Conservation (phyloP, 2,113 vertebrate species). For the Gobio gobio region DNA sequence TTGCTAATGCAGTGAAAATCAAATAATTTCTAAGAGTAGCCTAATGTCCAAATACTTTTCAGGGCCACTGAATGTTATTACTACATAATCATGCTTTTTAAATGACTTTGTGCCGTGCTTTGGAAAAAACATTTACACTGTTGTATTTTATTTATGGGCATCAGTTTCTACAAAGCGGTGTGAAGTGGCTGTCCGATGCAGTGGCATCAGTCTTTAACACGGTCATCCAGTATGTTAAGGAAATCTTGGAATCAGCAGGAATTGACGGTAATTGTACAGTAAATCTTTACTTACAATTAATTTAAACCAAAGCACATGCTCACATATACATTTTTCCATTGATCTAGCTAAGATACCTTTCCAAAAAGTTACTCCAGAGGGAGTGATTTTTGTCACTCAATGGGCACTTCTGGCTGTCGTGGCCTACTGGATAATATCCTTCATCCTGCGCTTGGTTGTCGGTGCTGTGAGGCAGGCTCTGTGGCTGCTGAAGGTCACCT, state of each 20-base stretch:
- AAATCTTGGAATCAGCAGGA: constrained; percentile 65
- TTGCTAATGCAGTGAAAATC: background rate
- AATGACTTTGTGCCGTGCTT: background rate
- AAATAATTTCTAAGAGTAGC: background rate
- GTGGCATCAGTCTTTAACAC: constrained; percentile 13
- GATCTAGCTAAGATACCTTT: constrained; percentile 55
- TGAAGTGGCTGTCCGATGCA: background rate
- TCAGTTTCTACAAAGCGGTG: background rate
- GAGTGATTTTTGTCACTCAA: constrained; percentile 65
- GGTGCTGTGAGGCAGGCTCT: constrained; percentile 62
- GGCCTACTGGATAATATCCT: constrained; percentile 71
- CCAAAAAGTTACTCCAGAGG: constrained; percentile 63
- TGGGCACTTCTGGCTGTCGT: constrained; percentile 69
- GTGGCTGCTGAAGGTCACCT: constrained; percentile 69
- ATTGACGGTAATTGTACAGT: constrained; percentile 64
- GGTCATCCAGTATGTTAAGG: constrained; percentile 37
- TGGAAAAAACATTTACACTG: background rate
- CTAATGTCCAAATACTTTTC: too few relatives aligned
- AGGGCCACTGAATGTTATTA: background rate
- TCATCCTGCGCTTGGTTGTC: constrained; percentile 60
- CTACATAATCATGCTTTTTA: background rate
- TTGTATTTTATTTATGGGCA: background rate
- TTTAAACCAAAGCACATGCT: background rate
- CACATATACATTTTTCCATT: background rate
- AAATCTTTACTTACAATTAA: background rate